phyloP scores from a whole-genome alignment of 2,797 vertebrate species.

The Crenichthys baileyi region DNA sequence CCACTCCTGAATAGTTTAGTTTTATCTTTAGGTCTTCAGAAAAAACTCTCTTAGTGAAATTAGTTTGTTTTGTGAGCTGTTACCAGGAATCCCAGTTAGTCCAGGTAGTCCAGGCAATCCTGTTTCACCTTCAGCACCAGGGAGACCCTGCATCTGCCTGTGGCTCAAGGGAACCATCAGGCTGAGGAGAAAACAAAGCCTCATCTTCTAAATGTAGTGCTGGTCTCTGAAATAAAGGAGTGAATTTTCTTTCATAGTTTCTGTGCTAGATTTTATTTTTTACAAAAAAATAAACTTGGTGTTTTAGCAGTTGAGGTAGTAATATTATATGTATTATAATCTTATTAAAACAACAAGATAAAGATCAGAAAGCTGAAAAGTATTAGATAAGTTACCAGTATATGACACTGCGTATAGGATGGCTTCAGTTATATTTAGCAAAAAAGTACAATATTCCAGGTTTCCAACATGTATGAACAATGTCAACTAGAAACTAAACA shows the following conservation, averaged over 20 bases:
- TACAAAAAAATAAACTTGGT: background rate
- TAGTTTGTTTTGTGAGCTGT: background rate
- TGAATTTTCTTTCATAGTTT: background rate
- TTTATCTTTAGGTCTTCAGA: too few relatives aligned
- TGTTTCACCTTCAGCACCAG: background rate
- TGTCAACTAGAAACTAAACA: background rate
- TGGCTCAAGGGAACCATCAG: background rate
- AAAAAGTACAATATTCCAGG: background rate
- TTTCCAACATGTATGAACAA: background rate
- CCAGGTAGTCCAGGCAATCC: background rate
- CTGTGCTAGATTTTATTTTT: background rate
- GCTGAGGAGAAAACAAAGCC: background rate
- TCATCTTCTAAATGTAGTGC: background rate
- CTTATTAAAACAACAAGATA: background rate
- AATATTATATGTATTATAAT: background rate
- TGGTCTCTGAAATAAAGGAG: background rate
- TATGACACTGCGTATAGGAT: background rate
- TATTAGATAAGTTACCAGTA: background rate
- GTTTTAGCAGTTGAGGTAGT: too few relatives aligned
- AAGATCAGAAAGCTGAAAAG: background rate
- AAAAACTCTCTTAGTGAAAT: background rate
- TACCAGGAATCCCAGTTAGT: rapidly evolving
- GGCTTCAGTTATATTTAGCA: background rate
- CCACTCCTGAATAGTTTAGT: background rate
- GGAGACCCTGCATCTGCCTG: background rate